These are phyloP conservation scores for Sula dactylatra DNA, from an alignment of 2,113 vertebrate species.

Conservation along the genomic window DNA sequence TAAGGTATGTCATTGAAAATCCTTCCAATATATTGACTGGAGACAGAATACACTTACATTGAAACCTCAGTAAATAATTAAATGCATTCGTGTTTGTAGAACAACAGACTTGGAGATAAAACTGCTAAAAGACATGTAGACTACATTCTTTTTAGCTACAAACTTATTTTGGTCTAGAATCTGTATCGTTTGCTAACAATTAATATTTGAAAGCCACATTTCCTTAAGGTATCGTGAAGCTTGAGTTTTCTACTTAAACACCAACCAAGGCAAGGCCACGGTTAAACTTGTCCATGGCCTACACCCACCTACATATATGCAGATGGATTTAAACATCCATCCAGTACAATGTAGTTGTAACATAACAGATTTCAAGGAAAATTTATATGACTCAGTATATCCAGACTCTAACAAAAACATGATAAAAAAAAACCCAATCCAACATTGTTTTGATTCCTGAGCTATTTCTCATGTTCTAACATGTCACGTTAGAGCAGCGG, in stretches of 20 bases:
- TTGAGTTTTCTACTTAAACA: background rate
- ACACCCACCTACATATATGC: background rate
- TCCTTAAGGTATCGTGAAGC: background rate
- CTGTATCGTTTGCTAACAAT: background rate
- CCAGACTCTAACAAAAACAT: background rate
- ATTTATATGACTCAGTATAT: background rate
- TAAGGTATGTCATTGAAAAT: background rate
- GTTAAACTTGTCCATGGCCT: background rate
- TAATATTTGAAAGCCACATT: background rate
- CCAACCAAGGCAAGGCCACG: background rate
- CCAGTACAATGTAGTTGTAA: background rate
- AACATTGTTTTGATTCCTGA: background rate
- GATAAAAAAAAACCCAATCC: background rate
- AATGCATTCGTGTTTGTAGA: background rate
- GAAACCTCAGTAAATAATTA: constrained; percentile 9
- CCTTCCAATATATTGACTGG: background rate
- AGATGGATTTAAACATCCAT: background rate
- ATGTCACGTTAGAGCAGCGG: background rate
- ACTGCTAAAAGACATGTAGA: background rate
- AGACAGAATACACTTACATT: constrained; percentile 52
- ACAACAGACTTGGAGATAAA: constrained; percentile 1
- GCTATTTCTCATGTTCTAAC: background rate
- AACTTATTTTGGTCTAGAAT: constrained; percentile 39
- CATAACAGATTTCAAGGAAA: background rate
- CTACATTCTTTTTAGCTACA: constrained; percentile 1